Conservation (phyloP, 2,797 vertebrate genomes). For the Centroberyx gerrardi region DNA sequence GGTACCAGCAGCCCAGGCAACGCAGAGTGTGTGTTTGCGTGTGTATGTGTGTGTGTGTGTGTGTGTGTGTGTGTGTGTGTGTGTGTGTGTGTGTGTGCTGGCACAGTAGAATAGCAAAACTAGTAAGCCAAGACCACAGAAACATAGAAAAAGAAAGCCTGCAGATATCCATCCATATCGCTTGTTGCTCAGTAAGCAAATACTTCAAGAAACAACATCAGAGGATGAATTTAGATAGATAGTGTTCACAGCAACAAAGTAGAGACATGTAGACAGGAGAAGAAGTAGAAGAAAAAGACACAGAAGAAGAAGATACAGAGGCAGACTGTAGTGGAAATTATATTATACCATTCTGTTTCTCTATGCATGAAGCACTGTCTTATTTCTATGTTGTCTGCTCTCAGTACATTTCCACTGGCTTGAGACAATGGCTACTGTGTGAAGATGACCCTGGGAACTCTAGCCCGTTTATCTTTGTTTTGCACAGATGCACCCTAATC, state of each 20-base stretch:
- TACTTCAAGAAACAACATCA: neutral
- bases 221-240: slow-evolving; percentile 4
- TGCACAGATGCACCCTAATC: too few species aligned
- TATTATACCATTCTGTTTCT: too few species aligned
- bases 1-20: slow-evolving; percentile 27
- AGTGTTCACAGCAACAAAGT: neutral
- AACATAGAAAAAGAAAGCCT: slow-evolving; percentile 12
- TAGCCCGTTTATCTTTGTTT: too few species aligned
- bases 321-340: too few species aligned
- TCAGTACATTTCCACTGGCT: too few species aligned
- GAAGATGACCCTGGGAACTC: too few species aligned
- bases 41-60: neutral
- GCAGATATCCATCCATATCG: neutral
- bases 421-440: too few species aligned
- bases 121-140: neutral
- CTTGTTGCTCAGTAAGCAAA: slow-evolving; percentile 14
- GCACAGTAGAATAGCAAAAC: neutral
- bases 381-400: too few species aligned
- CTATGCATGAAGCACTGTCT: too few species aligned
- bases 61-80: neutral
- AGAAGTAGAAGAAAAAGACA: neutral
- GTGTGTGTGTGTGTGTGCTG: neutral
- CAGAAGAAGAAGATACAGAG: neutral
- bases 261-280: neutral
- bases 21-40: slow-evolving; percentile 15